These are phyloP conservation scores for Gobio occitaniae DNA, from an alignment of 2,797 vertebrate genomes.

Conservation along the genomic window DNA sequence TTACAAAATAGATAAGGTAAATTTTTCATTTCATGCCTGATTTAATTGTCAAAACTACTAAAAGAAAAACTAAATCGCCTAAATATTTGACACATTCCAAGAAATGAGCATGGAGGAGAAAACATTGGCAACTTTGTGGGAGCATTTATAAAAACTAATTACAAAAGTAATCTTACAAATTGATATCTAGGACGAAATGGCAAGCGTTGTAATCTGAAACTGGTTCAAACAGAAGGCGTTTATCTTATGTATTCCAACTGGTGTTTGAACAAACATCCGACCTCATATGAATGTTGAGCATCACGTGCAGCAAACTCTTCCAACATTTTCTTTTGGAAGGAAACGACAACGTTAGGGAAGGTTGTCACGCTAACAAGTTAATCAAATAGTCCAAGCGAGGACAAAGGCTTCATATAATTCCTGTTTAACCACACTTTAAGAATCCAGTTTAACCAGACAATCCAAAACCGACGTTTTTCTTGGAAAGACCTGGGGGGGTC, in stretches of 20 bases:
- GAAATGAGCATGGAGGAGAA: not conserved
- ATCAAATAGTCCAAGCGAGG: not conserved
- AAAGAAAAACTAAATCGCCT: not conserved
- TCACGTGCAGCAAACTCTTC: not conserved
- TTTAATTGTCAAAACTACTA: not conserved
- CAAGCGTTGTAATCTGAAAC: not conserved
- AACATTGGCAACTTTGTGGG: not conserved
- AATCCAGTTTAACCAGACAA: slow-evolving; percentile 19
- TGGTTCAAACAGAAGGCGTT: not conserved
- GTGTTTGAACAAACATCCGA: not conserved
- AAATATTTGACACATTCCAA: not conserved
- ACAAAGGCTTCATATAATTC: not conserved
- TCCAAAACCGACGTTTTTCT: not conserved
- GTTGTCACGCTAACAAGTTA: not conserved
- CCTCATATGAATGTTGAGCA: not conserved
- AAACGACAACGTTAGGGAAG: not conserved
- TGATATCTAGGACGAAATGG: not conserved
- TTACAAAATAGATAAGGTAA: not conserved
- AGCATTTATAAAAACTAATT: not conserved
- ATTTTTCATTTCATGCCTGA: not conserved
- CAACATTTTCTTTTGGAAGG: not conserved
- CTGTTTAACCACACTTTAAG: not conserved
- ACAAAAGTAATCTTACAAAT: not conserved
- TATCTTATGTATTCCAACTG: not conserved
- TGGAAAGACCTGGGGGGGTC: not conserved